Evolutionary conservation across 2,113 vertebrate species (phyloP), one percentile per base, ranked within the genome.

Genomic region (Galeopterus variegatus): DNA sequence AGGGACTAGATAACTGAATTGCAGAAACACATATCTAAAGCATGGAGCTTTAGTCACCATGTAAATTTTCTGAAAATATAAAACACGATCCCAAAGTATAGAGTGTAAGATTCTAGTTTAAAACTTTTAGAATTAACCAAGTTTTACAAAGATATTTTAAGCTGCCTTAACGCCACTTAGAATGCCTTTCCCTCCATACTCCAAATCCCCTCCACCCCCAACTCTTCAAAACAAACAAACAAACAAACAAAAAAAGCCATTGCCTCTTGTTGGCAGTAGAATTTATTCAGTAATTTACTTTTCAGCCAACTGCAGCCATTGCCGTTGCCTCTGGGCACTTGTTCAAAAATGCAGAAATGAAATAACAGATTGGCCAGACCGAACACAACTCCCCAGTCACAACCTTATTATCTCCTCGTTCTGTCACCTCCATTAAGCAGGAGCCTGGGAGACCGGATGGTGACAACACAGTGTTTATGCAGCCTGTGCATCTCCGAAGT

Each of bases 261-360:
- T 24, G 72, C 93, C 72, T 97, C 69, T 96, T 62, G 48, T 87
- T 97, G 82, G 88, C 58, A 8, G 58, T 77, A 79, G 94, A 96
- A 98, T 95, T 94, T 96, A 96, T 89, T 97, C 93, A 52, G 45
- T 88, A 31, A 87, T 97, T 96, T 97, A 69, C 91, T 97, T 90
- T 58, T 72, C 83, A 95, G 94, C 92, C 84, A 86, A 92, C 93
- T 95, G 41, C 84, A 95, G 93, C 89, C 94, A 41, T 41, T 64
- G 95, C 84, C 80, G 21, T 93, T 77, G 81, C 95, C 96, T 97
- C 96, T 95, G 97, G 97, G 93, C 97, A 52, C 87, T 85, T 94
- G 93, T 97, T 97, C 98, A 98, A 94, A 96, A 97, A 92, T 1
- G 1, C 89, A 90, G 92, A 97, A 95, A 96, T 93, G 96, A 94